Evolutionary conservation across 2,113 vertebrate genomes (phyloP).

Genomic region (Sisor rabdophorus): DNA sequence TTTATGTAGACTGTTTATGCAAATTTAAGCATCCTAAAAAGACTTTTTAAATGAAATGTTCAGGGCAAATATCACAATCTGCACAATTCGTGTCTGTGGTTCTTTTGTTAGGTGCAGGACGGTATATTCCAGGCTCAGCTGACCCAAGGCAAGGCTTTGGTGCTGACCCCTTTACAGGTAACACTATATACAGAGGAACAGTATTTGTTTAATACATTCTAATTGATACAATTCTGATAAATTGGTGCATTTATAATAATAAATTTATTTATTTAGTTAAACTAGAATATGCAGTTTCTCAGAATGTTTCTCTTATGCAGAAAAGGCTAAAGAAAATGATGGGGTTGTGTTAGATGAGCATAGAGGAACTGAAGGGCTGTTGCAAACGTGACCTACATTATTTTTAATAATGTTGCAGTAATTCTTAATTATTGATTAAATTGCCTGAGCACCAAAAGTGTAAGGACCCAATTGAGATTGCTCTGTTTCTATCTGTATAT

Average conservation of each 20-base stretch:
- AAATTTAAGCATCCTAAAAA: neutral
- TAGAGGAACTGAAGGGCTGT: neutral
- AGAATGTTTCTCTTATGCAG: no score
- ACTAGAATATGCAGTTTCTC: no score
- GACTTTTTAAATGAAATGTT: neutral
- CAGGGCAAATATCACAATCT: no score
- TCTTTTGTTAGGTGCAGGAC: slow-evolving; percentile 61
- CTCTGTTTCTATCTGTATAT: neutral
- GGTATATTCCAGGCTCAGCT: slow-evolving; percentile 69
- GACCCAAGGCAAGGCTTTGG: slow-evolving; percentile 51
- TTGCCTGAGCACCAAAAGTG: no score
- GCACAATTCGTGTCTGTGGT: neutral
- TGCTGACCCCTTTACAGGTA: slow-evolving; percentile 75
- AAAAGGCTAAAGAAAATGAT: neutral
- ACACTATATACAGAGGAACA: neutral
- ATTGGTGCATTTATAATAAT: neutral
- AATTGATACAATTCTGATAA: neutral
- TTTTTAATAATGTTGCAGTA: neutral
- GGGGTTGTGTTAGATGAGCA: no score
- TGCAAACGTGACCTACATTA: neutral
- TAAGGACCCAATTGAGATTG: neutral
- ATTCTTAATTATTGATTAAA: no score
- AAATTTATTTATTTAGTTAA: no score
- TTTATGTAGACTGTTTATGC: neutral
- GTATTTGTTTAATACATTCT: neutral